A percentile compares a stretch with the other conserved stretches of the same genome.
Conservation (phyloP, 2,797 vertebrate species). For the Heliangelus exortis region DNA sequence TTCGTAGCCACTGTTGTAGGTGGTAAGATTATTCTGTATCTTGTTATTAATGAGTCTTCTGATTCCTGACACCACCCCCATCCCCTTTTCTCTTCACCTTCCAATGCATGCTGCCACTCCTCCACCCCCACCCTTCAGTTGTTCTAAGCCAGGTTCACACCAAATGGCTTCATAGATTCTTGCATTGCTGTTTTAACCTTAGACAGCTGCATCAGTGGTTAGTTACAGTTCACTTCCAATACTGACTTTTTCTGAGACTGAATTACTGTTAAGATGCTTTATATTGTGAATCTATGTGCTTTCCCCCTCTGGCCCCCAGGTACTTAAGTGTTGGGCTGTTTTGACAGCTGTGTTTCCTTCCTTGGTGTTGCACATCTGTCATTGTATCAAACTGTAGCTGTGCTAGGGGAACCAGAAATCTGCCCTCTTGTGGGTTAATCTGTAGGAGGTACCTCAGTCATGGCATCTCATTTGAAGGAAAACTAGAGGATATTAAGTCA, state of each 20-base stretch:
- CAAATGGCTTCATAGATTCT: not conserved
- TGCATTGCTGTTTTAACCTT: not conserved
- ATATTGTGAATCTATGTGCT: not conserved
- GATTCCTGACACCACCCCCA: not conserved
- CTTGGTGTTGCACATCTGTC: no score
- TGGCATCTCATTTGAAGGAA: not conserved
- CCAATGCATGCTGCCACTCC: no score
- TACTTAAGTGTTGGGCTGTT: not conserved
- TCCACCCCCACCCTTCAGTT: not conserved
- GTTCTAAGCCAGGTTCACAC: not conserved
- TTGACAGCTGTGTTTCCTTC: not conserved
- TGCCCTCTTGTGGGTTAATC: slow-evolving; percentile 57
- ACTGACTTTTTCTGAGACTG: not conserved
- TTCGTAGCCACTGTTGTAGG: not conserved
- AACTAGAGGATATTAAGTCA: not conserved
- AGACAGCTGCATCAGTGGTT: not conserved
- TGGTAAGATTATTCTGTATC: not conserved
- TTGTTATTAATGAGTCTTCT: not conserved
- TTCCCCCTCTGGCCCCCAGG: accelerated
- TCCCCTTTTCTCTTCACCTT: no score
- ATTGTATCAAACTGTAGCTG: not conserved
- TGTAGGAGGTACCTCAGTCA: not conserved
- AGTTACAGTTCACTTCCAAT: not conserved
- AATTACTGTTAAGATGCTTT: not conserved
- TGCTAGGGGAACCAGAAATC: not conserved